Conservation (phyloP, 1,140 invertebrate species). For the Drosophila malerkotliana region DNA sequence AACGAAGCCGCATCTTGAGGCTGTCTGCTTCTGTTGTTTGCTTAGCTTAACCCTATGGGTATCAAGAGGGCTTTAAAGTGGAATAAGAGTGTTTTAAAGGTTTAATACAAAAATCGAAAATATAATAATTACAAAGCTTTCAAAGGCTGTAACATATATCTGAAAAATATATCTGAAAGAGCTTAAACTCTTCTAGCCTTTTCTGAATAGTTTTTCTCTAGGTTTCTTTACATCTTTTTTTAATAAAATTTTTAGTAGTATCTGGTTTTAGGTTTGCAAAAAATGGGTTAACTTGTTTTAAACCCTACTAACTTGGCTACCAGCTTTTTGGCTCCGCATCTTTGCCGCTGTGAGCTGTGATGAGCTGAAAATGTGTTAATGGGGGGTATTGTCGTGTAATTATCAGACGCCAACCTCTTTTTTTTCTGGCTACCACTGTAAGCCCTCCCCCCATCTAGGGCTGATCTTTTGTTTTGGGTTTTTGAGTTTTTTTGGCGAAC, state of each 20-base stretch:
- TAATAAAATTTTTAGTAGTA: slow-evolving; percentile 1
- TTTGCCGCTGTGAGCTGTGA: slow-evolving; percentile 57
- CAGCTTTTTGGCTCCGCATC: slow-evolving; percentile 28
- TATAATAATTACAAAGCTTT: not conserved
- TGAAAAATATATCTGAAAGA: no score
- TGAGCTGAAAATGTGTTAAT: slow-evolving; percentile 80
- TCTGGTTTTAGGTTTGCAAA: not conserved
- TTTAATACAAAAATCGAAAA: not conserved
- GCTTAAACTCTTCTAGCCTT: no score
- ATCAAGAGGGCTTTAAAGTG: not conserved
- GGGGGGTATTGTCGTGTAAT: slow-evolving; percentile 81
- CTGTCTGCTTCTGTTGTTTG: slow-evolving; percentile 32
- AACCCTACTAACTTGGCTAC: slow-evolving; percentile 28
- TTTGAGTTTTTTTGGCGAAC: slow-evolving; percentile 17
- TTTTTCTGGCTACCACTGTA: slow-evolving; percentile 33
- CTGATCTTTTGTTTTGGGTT: slow-evolving; percentile 21
- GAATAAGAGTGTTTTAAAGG: not conserved
- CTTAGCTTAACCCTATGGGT: slow-evolving; percentile 9
- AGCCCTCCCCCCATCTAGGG: slow-evolving; percentile 3
- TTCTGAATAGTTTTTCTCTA: not conserved
- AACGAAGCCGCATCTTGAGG: slow-evolving; percentile 31
- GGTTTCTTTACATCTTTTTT: not conserved
- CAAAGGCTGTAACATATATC: no score
- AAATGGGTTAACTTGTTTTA: slow-evolving; percentile 31
- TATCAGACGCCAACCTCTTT: slow-evolving; percentile 61